A percentile compares a stretch with the other conserved stretches of the same genome.
Conservation (phyloP, 30 jellyfish, hydroid and myxozoan genomes). For the Aurelia aurita complex sp. Pacific region DNA sequence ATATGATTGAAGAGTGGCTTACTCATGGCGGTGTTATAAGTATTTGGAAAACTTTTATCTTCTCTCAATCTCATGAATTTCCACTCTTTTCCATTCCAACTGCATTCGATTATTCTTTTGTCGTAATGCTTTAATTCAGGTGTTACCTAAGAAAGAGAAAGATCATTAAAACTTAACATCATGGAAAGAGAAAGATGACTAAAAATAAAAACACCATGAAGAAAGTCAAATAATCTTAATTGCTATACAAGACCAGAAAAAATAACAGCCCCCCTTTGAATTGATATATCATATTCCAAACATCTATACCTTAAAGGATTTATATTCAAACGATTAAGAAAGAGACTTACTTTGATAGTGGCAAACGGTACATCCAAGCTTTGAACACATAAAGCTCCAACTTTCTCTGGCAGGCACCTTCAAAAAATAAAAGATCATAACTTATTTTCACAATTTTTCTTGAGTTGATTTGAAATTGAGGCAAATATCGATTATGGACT, state of each 20-base stretch:
- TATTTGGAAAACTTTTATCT: slow-evolving; percentile 93
- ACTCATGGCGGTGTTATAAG: slow-evolving; percentile 86
- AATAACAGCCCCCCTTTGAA: neutral
- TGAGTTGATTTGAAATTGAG: too few species aligned
- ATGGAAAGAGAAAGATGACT: neutral
- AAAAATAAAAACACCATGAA: neutral
- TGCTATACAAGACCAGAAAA: neutral
- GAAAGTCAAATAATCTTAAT: neutral
- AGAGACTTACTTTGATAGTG: slow-evolving; percentile 62
- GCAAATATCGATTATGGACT: too few species aligned
- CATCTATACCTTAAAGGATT: too few species aligned
- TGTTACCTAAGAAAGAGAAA: slow-evolving; percentile 52
- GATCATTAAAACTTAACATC: neutral
- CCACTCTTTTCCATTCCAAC: slow-evolving; percentile 89
- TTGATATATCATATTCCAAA: neutral
- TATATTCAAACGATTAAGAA: neutral
- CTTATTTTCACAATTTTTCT: too few species aligned
- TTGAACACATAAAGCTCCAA: slow-evolving; percentile 77
- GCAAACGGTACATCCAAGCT: slow-evolving; percentile 80
- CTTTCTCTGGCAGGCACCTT: slow-evolving; percentile 90
- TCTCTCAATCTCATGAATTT: slow-evolving; percentile 87
- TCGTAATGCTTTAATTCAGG: slow-evolving; percentile 83
- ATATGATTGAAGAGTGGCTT: neutral
- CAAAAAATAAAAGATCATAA: neutral
- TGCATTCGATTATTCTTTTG: slow-evolving; percentile 89